phyloP scores from a whole-genome alignment of 1,140 invertebrate species.

The Octopus bimaculoides region DNA sequence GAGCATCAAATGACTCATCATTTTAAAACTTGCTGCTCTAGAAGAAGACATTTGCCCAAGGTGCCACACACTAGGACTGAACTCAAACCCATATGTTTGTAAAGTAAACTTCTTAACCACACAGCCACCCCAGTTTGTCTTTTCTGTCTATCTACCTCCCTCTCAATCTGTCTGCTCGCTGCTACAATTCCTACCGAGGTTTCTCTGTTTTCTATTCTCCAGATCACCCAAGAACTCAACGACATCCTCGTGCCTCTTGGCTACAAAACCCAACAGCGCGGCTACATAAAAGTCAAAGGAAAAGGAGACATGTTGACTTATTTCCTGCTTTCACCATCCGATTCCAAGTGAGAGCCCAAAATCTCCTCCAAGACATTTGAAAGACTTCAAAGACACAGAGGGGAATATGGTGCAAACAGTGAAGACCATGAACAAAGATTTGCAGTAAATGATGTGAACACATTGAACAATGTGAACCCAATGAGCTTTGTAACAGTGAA shows the following conservation, averaged over 20 bases:
- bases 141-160: too few species aligned
- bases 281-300: conserved; percentile 87
- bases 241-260: conserved; percentile 71
- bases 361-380: not conserved
- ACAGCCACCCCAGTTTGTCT: too few species aligned
- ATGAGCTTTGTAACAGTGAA: not conserved
- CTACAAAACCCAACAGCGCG: conserved; percentile 82
- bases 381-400: not conserved
- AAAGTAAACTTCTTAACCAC: too few species aligned
- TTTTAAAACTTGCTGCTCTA: too few species aligned
- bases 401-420: not conserved
- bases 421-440: not conserved
- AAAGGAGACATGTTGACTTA: conserved; percentile 90
- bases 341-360: not conserved
- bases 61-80: too few species aligned
- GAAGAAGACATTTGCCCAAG: too few species aligned
- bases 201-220: conserved; percentile 17
- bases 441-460: not conserved
- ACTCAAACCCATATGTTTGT: too few species aligned
- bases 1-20: too few species aligned
- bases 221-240: conserved; percentile 84
- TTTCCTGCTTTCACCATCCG: conserved; percentile 75
- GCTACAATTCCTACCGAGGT: not conserved
- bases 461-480: not conserved
- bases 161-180: too few species aligned